Conservation (phyloP, 2,888 invertebrate genomes). For the Melinaea menophilus region DNA sequence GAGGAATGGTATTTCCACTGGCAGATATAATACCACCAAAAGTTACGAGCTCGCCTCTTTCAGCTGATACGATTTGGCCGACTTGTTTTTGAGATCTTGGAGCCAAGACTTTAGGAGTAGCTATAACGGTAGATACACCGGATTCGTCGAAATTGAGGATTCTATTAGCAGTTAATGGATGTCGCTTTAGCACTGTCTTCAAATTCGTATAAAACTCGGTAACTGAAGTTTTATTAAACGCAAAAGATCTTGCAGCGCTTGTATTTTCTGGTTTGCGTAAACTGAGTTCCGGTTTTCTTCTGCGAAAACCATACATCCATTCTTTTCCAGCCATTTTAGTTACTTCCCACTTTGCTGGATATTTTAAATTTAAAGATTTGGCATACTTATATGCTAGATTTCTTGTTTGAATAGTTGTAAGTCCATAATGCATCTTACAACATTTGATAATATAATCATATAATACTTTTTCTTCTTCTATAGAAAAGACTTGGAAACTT, state of each 20-base stretch:
- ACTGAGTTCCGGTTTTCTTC: conserved; percentile 26
- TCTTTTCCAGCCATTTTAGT: conserved; percentile 5
- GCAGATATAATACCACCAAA: too few relatives aligned
- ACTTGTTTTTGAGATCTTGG: conserved; percentile 25
- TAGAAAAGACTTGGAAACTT: conserved; percentile 29
- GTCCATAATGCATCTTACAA: conserved; percentile 33
- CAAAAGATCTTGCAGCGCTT: conserved; percentile 38
- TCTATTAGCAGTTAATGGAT: conserved; percentile 20
- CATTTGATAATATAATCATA: conserved; percentile 30
- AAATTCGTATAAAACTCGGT: conserved; percentile 21
- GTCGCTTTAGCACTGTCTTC: conserved; percentile 15
- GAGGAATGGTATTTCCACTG: too few relatives aligned
- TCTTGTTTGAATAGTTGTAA: conserved; percentile 27
- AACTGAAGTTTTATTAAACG: conserved; percentile 36
- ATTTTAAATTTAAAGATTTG: conserved; percentile 31
- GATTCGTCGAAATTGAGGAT: conserved; percentile 38
- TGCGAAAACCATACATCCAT: conserved; percentile 13
- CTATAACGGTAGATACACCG: conserved; percentile 35
- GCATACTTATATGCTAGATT: conserved; percentile 34
- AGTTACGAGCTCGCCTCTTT: conserved; percentile 35
- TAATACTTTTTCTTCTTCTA: conserved; percentile 30
- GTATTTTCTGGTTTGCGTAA: conserved; percentile 41
- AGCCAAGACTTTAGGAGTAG: conserved; percentile 34
- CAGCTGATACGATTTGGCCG: conserved; percentile 31
- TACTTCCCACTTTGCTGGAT: conserved; percentile 30